phyloP scores from a whole-genome alignment of 2,113 vertebrate species.

The Channa argus region DNA sequence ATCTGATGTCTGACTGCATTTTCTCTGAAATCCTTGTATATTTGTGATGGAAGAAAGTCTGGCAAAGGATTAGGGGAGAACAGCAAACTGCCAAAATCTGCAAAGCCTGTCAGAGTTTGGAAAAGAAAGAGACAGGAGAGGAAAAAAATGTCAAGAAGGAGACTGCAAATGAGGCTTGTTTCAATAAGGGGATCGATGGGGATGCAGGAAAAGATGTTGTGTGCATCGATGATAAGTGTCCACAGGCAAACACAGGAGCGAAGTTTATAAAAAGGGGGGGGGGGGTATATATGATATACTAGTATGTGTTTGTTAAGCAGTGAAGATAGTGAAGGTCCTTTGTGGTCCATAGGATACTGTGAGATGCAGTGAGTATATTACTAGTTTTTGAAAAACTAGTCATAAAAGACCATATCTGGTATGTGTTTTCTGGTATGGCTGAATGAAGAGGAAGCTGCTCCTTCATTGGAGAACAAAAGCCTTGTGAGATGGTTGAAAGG shows the following conservation, averaged over 20 bases:
- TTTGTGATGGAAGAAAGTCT: slow-evolving; percentile 78
- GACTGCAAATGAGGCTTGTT: slow-evolving; percentile 87
- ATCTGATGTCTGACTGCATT: slow-evolving; percentile 74
- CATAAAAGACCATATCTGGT: background rate
- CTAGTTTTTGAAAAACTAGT: slow-evolving; percentile 25
- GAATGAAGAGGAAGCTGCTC: slow-evolving; percentile 30
- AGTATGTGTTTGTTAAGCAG: slow-evolving; percentile 15
- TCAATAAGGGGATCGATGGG: slow-evolving; percentile 84
- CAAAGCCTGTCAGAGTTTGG: slow-evolving; percentile 80
- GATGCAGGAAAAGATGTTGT: slow-evolving; percentile 82
- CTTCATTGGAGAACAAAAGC: background rate
- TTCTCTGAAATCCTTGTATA: slow-evolving; percentile 71
- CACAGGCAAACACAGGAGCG: slow-evolving; percentile 72
- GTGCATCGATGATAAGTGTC: slow-evolving; percentile 80
- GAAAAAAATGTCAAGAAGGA: slow-evolving; percentile 81
- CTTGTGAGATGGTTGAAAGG: background rate
- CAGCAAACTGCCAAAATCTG: slow-evolving; percentile 81
- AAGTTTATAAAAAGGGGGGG: slow-evolving; percentile 48
- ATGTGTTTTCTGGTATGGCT: slow-evolving; percentile 22
- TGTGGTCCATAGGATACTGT: slow-evolving; percentile 33
- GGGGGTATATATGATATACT: slow-evolving; percentile 9
- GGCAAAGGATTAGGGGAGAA: slow-evolving; percentile 80
- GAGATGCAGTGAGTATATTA: slow-evolving; percentile 27
- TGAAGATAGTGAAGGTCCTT: slow-evolving; percentile 36
- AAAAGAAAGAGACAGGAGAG: slow-evolving; percentile 76